Conservation (phyloP, 2,888 invertebrate species). For the Hyles lineata region DNA sequence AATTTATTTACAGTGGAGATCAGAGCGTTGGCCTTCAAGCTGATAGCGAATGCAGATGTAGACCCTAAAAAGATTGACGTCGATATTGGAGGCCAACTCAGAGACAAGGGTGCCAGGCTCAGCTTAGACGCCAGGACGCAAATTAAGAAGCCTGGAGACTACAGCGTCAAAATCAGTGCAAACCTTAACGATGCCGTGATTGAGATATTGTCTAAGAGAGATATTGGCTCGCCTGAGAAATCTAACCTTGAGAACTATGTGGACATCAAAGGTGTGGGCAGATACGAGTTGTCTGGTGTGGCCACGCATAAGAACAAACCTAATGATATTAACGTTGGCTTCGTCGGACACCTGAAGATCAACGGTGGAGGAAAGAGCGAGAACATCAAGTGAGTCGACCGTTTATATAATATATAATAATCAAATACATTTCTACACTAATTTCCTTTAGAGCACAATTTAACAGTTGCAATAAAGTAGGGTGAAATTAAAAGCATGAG, state of each 20-base stretch:
- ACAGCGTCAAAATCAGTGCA: constrained; percentile 66
- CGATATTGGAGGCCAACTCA: constrained; percentile 84
- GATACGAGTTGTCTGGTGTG: constrained; percentile 86
- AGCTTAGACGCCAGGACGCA: constrained; percentile 83
- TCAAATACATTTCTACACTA: no score
- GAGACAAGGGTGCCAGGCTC: constrained; percentile 85
- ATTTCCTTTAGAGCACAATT: no score
- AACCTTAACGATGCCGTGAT: constrained; percentile 62
- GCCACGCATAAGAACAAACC: constrained; percentile 82
- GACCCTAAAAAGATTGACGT: constrained; percentile 84
- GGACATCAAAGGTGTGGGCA: constrained; percentile 85
- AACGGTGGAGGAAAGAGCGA: constrained; percentile 78
- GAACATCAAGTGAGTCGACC: constrained; percentile 84
- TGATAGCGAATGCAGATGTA: constrained; percentile 83
- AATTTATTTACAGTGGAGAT: constrained; percentile 77
- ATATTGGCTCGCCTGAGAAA: constrained; percentile 82
- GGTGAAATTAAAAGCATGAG: neutral
- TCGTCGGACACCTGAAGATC: constrained; percentile 83
- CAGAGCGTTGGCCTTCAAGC: constrained; percentile 78
- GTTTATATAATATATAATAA: no score
- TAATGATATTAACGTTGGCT: constrained; percentile 84
- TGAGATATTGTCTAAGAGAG: constrained; percentile 84
- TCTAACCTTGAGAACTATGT: constrained; percentile 86
- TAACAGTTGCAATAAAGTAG: no score
- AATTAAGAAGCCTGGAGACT: constrained; percentile 74